Conservation (phyloP, 2,113 vertebrate species). For the Merops nubicus region DNA sequence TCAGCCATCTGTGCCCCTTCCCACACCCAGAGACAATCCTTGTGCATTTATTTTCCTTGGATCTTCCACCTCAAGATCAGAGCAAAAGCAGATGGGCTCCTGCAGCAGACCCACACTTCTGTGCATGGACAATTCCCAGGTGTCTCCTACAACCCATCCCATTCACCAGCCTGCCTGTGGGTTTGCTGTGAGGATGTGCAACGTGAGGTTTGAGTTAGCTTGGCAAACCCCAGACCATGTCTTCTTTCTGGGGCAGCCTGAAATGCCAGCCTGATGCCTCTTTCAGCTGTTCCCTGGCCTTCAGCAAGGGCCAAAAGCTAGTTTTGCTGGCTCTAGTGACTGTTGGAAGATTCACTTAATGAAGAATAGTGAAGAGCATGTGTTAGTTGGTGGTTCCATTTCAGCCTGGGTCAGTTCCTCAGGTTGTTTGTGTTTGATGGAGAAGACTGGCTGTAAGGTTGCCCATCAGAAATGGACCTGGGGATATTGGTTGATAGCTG, state of each 20-base stretch:
- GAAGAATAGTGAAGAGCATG: neutral
- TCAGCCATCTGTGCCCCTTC: constrained; percentile 46
- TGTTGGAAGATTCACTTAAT: neutral
- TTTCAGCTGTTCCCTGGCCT: neutral
- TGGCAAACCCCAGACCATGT: neutral
- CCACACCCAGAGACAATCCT: neutral
- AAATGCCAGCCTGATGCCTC: neutral
- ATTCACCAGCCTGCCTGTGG: neutral
- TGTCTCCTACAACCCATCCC: fast-evolving
- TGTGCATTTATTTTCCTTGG: neutral
- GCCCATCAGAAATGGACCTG: neutral
- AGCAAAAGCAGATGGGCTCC: neutral
- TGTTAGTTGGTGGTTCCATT: neutral
- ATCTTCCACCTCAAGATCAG: neutral
- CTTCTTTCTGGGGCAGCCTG: neutral
- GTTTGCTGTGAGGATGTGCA: neutral
- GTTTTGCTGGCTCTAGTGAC: neutral
- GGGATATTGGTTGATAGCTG: neutral
- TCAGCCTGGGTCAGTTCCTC: neutral
- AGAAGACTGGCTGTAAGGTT: neutral
- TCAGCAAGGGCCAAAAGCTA: neutral
- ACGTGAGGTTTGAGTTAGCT: neutral
- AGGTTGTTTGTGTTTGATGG: neutral
- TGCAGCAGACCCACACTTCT: fast-evolving
- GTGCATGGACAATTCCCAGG: fast-evolving